Conservation (phyloP, 2,888 invertebrate species). For the Hypomecis atomaria region DNA sequence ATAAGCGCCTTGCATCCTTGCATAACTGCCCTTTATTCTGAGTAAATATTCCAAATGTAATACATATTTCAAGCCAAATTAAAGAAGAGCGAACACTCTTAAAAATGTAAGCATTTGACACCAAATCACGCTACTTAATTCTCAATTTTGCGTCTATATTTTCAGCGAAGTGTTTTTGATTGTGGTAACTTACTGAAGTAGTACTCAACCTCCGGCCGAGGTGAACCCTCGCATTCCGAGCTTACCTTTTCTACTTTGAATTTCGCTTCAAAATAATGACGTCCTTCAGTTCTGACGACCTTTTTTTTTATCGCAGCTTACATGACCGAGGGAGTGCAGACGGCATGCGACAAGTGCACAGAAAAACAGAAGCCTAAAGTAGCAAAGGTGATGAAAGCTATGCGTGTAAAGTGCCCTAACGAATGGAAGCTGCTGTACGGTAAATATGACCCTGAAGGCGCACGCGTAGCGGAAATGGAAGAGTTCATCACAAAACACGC, state of each 20-base stretch:
- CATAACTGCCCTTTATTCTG: background rate
- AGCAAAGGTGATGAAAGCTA: conserved; percentile 83
- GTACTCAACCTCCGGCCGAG: conserved; percentile 7
- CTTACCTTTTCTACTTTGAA: conserved; percentile 39
- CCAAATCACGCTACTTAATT: conserved; percentile 5
- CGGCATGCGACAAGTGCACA: conserved; percentile 86
- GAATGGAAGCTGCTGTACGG: conserved; percentile 85
- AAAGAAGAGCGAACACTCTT: no score
- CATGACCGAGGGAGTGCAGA: conserved; percentile 19
- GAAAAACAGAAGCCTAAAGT: conserved; percentile 83
- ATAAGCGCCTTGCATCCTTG: no score
- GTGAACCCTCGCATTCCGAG: conserved; percentile 28
- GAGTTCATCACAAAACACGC: conserved; percentile 51
- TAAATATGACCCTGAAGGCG: conserved; percentile 86
- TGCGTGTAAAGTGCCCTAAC: conserved; percentile 84
- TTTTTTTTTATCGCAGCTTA: conserved; percentile 21
- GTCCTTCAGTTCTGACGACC: conserved; percentile 37
- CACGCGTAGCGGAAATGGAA: conserved; percentile 82
- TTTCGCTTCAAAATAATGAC: conserved; percentile 38
- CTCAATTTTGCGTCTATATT: conserved; percentile 8
- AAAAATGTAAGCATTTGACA: background rate
- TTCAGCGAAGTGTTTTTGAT: conserved; percentile 14
- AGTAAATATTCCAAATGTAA: background rate
- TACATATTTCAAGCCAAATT: background rate
- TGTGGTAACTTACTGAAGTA: conserved; percentile 15